phyloP scores from a whole-genome alignment of 1,140 invertebrate genomes.

The Lucilia sericata region DNA sequence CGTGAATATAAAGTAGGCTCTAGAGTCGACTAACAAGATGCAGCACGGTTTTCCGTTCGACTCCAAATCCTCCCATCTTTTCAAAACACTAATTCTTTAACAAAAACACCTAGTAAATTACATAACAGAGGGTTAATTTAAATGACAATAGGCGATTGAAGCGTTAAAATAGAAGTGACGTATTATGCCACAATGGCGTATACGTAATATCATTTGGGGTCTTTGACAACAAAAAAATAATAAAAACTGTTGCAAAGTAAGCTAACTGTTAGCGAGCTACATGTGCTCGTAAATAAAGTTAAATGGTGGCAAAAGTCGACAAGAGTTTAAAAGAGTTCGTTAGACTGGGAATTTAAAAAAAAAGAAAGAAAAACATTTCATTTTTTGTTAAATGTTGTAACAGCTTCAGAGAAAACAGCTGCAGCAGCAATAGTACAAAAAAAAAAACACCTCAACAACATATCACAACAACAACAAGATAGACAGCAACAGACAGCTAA shows the following conservation, averaged over 20 bases:
- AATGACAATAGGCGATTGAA: not conserved
- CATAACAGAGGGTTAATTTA: not conserved
- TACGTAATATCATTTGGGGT: slow-evolving; percentile 63
- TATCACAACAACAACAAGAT: not conserved
- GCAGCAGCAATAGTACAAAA: not conserved
- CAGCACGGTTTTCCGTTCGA: no score
- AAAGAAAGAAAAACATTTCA: slow-evolving; percentile 43
- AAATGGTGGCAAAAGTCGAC: slow-evolving; percentile 46
- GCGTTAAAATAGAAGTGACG: not conserved
- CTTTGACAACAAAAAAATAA: slow-evolving; percentile 12
- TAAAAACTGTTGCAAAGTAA: not conserved
- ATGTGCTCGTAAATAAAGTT: slow-evolving; percentile 50
- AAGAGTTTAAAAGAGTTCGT: not conserved
- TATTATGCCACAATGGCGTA: slow-evolving; percentile 51
- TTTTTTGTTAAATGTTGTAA: slow-evolving; percentile 6
- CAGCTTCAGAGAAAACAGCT: slow-evolving; percentile 13
- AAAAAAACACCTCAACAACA: no score
- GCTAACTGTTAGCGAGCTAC: not conserved
- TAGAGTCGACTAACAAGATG: no score
- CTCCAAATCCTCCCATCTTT: not conserved
- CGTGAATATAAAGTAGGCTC: no score
- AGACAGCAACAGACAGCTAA: not conserved
- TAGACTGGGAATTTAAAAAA: not conserved
- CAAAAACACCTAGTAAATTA: not conserved
- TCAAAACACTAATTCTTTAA: not conserved